Evolutionary conservation across 2,797 vertebrate species (phyloP).

Genomic region (Callimico goeldii): DNA sequence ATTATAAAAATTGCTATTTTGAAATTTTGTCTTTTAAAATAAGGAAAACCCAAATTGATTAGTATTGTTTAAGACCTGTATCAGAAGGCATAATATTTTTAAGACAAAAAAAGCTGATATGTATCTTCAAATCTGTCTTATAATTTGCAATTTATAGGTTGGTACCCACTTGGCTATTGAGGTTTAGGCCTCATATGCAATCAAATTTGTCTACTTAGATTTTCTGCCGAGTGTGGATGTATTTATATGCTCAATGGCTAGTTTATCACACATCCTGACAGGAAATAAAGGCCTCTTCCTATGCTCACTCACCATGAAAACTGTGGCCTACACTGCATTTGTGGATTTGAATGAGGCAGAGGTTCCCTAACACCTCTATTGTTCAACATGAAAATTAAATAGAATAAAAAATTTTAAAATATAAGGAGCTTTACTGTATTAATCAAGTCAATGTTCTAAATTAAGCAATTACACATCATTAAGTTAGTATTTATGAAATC

Average conservation of each 20-base stretch:
- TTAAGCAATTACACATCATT: constrained; percentile 76
- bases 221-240: background rate
- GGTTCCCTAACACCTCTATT: constrained; percentile 28
- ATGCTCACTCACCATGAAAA: constrained; percentile 6
- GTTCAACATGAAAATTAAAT: constrained; percentile 52
- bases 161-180: background rate
- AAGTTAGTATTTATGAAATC: constrained; percentile 75
- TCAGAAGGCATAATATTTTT: background rate
- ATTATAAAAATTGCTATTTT: background rate
- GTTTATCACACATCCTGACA: background rate
- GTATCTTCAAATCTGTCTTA: background rate
- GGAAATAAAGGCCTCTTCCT: background rate
- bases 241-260: background rate
- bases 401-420: constrained; percentile 51
- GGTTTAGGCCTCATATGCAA: background rate
- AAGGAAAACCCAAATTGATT: background rate
- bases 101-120: background rate
- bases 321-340: constrained; percentile 18
- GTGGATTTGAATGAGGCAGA: constrained; percentile 41
- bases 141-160: background rate
- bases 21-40: background rate
- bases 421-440: constrained; percentile 51
- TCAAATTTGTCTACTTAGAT: background rate
- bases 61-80: background rate
- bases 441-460: constrained; percentile 68